Percentiles rank a stretch among this genome's conserved stretches.
Evolutionary conservation across 2,797 vertebrate genomes (phyloP).

Genomic region (Danio albolineatus): DNA sequence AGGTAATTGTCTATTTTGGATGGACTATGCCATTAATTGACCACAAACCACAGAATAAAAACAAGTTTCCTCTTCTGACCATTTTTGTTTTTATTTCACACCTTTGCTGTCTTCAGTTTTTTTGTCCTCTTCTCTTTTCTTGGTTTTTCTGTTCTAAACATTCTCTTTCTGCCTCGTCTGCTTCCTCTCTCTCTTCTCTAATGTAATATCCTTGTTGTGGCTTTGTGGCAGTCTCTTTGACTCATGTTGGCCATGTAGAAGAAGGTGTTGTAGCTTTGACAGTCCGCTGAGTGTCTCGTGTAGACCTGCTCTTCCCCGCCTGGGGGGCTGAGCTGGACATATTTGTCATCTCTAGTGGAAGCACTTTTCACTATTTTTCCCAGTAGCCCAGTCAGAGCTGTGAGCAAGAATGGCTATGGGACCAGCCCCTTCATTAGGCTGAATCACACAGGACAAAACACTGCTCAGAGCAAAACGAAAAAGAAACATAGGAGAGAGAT

Average conservation of each 20-base stretch:
- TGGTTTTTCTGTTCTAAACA: not conserved
- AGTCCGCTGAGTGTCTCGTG: constrained; percentile 19
- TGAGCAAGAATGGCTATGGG: not conserved
- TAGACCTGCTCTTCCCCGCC: constrained; percentile 8
- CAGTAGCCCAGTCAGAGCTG: constrained; percentile 28
- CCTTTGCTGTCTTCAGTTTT: not conserved
- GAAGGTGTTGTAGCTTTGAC: constrained; percentile 27
- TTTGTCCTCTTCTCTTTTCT: not conserved
- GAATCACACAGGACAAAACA: constrained; percentile 24
- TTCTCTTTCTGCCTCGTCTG: not conserved
- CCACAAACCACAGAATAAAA: not conserved
- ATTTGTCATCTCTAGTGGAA: constrained; percentile 41
- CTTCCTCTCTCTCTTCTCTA: not conserved
- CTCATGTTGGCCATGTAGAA: constrained; percentile 22
- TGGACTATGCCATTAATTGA: not conserved
- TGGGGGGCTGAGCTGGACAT: constrained; percentile 31
- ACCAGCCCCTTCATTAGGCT: constrained; percentile 34
- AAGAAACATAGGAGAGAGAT: no score
- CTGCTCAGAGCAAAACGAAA: constrained; percentile 18
- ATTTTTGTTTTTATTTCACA: not conserved
- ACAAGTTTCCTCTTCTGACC: not conserved
- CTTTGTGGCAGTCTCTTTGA: constrained; percentile 3
- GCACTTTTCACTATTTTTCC: constrained; percentile 24
- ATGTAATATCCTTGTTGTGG: constrained; percentile 15
- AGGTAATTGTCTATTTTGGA: no score